A percentile compares a stretch with the other conserved stretches of the same genome.
These are phyloP conservation scores for Trichosurus vulpecula DNA, from an alignment of 2,797 vertebrate species.

Conservation along the genomic window DNA sequence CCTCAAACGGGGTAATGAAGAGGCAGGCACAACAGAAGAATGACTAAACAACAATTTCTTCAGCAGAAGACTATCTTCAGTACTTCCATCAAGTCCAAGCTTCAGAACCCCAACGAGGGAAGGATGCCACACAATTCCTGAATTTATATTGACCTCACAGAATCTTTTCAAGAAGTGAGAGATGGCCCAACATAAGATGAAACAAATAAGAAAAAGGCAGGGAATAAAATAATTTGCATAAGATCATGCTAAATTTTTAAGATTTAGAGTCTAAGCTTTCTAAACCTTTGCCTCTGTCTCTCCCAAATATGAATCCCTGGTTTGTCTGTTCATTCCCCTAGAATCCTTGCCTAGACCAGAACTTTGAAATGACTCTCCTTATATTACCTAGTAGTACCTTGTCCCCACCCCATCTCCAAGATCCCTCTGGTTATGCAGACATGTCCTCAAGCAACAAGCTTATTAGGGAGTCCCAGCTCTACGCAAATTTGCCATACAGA, in stretches of 20 bases:
- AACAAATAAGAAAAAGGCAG: neutral
- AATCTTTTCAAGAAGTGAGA: neutral
- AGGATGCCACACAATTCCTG: neutral
- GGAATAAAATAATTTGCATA: neutral
- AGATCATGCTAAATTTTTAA: neutral
- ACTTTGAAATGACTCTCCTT: neutral
- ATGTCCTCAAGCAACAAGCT: neutral
- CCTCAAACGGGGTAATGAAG: neutral
- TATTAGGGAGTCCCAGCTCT: neutral
- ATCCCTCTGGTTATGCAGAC: neutral
- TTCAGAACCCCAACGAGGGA: neutral
- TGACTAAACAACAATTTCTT: neutral
- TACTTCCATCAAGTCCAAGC: neutral
- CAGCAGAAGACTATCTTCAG: neutral
- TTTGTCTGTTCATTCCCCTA: neutral
- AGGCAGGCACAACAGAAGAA: neutral
- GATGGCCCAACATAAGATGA: neutral
- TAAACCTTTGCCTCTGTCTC: neutral
- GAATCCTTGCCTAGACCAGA: neutral
- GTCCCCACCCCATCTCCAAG: neutral
- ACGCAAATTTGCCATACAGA: neutral
- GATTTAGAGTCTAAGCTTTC: neutral
- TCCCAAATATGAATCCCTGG: neutral
- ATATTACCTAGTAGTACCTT: neutral
- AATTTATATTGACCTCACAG: neutral